These are phyloP conservation scores for Epinephelus awoara DNA, from an alignment of 2,797 vertebrate species.

Conservation along the genomic window DNA sequence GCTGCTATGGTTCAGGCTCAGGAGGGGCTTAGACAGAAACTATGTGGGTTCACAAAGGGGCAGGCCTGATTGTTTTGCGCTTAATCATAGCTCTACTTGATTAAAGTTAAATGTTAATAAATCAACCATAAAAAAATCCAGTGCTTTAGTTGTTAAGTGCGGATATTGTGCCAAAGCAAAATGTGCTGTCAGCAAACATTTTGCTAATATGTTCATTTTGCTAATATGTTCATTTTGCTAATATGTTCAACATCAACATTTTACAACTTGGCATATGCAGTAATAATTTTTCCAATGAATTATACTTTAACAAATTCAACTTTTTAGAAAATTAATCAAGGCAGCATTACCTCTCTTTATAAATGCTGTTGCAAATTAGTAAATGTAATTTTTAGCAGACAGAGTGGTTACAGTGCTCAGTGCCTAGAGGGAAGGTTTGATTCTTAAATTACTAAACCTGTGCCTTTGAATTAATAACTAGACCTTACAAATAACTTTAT, in stretches of 20 bases:
- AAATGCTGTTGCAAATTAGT: background rate
- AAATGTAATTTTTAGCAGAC: background rate
- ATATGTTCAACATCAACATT: background rate
- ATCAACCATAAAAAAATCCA: background rate
- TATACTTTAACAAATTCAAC: background rate
- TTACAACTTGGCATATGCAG: background rate
- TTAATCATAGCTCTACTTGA: no score
- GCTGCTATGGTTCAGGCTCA: no score
- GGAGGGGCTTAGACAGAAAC: no score
- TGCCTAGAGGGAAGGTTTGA: background rate
- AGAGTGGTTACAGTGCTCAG: background rate
- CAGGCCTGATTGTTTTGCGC: no score
- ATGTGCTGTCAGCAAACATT: background rate
- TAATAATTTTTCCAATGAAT: background rate
- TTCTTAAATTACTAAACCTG: background rate
- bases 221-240: background rate
- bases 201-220: background rate
- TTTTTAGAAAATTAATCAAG: background rate
- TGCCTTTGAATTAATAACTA: slow-evolving; percentile 4
- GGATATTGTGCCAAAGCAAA: background rate
- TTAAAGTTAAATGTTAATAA: background rate
- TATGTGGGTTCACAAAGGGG: no score
- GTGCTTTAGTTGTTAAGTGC: background rate
- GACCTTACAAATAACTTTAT: background rate
- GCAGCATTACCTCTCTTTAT: background rate